Evolutionary conservation across 92 coral and sea anemone genomes (phyloP).

Genomic region (Phenganax subtilis): DNA sequence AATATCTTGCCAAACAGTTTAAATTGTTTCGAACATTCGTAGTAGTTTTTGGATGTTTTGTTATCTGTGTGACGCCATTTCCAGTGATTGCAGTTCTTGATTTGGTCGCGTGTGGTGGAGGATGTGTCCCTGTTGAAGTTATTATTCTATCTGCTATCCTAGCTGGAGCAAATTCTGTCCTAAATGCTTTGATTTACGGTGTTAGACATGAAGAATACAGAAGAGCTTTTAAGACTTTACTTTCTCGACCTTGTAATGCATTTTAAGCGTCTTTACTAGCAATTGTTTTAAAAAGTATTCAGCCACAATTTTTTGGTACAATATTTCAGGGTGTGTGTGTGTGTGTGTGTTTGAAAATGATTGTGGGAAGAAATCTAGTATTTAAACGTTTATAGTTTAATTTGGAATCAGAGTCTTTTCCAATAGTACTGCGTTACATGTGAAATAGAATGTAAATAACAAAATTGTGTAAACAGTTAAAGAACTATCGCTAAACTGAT

Average conservation of each 20-base stretch:
- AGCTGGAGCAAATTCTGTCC: neutral
- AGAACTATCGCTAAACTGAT: no score
- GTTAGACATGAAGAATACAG: constrained; percentile 17
- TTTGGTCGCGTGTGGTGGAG: neutral
- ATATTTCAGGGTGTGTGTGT: no score
- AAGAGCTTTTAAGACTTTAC: constrained; percentile 13
- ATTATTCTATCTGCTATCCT: neutral
- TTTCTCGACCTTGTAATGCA: neutral
- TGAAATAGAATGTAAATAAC: no score
- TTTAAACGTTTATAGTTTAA: no score
- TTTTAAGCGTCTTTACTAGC: neutral
- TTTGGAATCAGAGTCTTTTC: no score
- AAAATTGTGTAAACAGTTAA: no score
- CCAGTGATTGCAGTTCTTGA: neutral
- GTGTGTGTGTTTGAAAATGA: no score
- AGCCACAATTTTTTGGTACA: no score
- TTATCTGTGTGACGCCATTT: constrained; percentile 6
- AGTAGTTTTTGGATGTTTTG: constrained; percentile 12
- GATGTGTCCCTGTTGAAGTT: neutral
- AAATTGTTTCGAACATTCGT: constrained; percentile 14
- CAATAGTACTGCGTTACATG: no score
- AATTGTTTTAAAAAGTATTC: no score
- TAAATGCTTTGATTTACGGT: constrained; percentile 17
- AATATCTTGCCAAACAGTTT: neutral
- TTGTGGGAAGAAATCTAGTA: no score